Conservation (phyloP, 2,797 vertebrate genomes). For the Sylvilagus floridanus region DNA sequence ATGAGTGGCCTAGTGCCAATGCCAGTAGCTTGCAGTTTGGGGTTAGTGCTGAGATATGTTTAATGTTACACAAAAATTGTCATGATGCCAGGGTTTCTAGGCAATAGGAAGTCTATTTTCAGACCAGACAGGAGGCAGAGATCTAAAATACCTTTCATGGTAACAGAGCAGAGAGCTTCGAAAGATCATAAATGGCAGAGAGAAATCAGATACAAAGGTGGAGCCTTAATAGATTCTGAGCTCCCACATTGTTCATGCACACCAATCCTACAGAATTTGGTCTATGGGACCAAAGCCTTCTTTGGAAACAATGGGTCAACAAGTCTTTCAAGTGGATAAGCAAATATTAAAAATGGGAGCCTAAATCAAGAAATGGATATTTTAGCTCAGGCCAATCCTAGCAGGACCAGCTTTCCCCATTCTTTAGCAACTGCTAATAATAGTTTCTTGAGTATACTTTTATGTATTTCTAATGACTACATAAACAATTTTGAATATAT, state of each 20-base stretch:
- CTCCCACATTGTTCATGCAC: neutral
- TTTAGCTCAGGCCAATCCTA: neutral
- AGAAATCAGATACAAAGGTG: neutral
- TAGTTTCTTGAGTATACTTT: neutral
- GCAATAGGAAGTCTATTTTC: neutral
- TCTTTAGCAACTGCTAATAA: neutral
- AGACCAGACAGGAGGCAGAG: neutral
- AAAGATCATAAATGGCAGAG: neutral
- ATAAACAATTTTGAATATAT: constrained; percentile 29
- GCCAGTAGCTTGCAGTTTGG: neutral
- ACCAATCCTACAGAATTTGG: neutral
- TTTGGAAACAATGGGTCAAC: neutral
- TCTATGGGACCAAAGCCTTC: neutral
- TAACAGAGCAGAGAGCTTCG: constrained; percentile 18
- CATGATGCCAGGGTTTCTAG: neutral
- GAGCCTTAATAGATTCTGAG: neutral
- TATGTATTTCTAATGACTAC: constrained; percentile 16
- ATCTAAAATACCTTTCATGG: neutral
- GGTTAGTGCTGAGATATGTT: neutral
- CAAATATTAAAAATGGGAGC: neutral
- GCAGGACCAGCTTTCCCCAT: neutral
- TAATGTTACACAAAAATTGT: neutral
- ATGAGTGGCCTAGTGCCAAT: neutral
- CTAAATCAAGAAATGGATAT: constrained; percentile 15
- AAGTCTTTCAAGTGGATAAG: neutral